Conservation (phyloP, 2,797 vertebrate genomes). For the Monodelphis domestica region DNA sequence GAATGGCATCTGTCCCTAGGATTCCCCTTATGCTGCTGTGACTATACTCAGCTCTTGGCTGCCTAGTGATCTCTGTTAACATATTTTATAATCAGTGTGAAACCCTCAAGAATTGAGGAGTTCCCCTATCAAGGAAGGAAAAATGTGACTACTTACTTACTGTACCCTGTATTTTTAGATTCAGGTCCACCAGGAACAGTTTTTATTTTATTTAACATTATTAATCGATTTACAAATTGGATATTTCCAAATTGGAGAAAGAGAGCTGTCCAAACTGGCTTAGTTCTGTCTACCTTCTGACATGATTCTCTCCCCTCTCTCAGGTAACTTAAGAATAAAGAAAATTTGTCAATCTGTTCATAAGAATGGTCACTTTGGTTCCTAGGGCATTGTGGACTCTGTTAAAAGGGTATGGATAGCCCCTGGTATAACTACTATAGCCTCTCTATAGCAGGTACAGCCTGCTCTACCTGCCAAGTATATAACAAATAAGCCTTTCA, state of each 20-base stretch:
- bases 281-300: neutral
- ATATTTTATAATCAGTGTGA: neutral
- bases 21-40: neutral
- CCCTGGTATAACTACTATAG: too few relatives aligned
- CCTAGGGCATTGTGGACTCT: too few relatives aligned
- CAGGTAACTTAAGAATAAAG: neutral
- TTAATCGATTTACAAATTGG: neutral
- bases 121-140: neutral
- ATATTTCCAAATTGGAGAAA: neutral
- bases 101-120: neutral
- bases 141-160: neutral
- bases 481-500: too few relatives aligned
- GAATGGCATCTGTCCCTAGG: neutral
- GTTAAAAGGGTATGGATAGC: too few relatives aligned
- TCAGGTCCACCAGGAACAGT: neutral
- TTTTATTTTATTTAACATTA: neutral
- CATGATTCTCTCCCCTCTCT: neutral
- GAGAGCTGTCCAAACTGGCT: neutral
- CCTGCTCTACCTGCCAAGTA: too few relatives aligned
- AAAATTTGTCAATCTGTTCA: too few relatives aligned
- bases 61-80: neutral
- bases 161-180: neutral
- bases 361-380: too few relatives aligned
- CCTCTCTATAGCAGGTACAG: too few relatives aligned
- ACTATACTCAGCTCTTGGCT: neutral